These are phyloP conservation scores for Falco columbarius DNA, from an alignment of 2,797 vertebrate species.

Conservation along the genomic window DNA sequence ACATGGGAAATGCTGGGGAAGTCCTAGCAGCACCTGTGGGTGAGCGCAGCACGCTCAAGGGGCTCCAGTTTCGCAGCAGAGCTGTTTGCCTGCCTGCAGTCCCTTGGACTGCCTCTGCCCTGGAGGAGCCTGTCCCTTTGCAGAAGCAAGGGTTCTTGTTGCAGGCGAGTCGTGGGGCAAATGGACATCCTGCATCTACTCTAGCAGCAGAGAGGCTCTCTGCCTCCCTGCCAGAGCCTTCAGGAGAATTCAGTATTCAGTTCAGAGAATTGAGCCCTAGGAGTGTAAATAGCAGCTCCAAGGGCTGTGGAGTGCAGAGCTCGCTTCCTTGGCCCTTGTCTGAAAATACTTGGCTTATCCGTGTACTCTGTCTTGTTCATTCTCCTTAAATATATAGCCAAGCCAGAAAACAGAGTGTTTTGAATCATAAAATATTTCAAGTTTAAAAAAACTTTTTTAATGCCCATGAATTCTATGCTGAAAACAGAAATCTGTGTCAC, in stretches of 20 bases:
- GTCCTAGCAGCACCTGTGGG: background rate
- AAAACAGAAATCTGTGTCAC: slow-evolving; percentile 1
- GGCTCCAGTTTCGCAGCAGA: background rate
- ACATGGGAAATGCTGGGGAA: background rate
- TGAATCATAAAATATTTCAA: background rate
- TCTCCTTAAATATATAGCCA: background rate
- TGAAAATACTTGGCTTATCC: background rate
- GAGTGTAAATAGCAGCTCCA: background rate
- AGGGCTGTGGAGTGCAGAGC: background rate
- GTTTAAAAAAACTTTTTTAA: background rate
- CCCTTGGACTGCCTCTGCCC: background rate
- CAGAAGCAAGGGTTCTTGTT: background rate
- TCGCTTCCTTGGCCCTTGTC: background rate
- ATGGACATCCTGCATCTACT: background rate
- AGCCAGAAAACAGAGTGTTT: background rate
- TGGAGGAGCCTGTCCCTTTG: background rate
- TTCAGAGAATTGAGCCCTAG: background rate
- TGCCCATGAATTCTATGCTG: background rate
- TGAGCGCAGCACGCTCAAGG: accelerated
- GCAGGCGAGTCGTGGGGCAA: background rate
- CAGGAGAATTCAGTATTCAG: background rate
- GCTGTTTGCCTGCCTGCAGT: background rate
- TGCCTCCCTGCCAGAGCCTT: background rate
- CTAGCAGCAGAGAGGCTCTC: background rate
- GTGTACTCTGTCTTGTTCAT: background rate